A percentile compares a stretch with the other conserved stretches of the same genome.
phyloP scores from a whole-genome alignment of 2,888 invertebrate genomes.

The Hemistola chrysoprasaria region DNA sequence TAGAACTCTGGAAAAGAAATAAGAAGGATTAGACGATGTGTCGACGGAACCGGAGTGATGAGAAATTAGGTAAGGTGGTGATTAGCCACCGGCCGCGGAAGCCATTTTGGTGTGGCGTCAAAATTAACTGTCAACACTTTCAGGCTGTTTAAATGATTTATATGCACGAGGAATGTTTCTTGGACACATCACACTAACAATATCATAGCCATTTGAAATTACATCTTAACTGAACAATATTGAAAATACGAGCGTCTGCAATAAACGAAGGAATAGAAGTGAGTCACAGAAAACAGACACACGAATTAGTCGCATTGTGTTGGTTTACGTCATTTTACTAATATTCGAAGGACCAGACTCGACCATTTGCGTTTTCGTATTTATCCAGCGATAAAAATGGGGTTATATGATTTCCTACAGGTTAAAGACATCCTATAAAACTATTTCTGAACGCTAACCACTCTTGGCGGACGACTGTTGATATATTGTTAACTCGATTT shows the following conservation, averaged over 20 bases:
- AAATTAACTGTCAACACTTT: slow-evolving; percentile 51
- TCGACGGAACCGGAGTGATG: slow-evolving; percentile 42
- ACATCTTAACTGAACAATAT: slow-evolving; percentile 1
- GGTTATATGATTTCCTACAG: slow-evolving; percentile 19
- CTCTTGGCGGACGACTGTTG: slow-evolving; percentile 8
- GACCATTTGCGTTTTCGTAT: too few species aligned
- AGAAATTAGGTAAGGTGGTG: slow-evolving; percentile 61
- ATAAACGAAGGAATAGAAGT: slow-evolving; percentile 5
- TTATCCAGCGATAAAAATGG: too few species aligned
- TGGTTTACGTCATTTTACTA: slow-evolving; percentile 10
- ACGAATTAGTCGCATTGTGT: slow-evolving; percentile 3
- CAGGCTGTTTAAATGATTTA: slow-evolving; percentile 31
- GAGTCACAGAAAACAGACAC: slow-evolving; percentile 7
- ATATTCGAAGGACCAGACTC: slow-evolving; percentile 3
- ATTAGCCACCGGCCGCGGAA: slow-evolving; percentile 49
- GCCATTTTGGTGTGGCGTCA: slow-evolving; percentile 51
- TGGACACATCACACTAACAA: slow-evolving; percentile 30
- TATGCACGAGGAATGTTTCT: slow-evolving; percentile 26
- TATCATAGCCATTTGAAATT: slow-evolving; percentile 11
- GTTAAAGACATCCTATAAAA: slow-evolving; percentile 48
- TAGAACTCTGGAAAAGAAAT: slow-evolving; percentile 73
- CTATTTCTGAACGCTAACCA: slow-evolving; percentile 51
- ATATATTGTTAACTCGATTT: slow-evolving; percentile 25
- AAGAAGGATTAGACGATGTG: slow-evolving; percentile 55
- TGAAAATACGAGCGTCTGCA: slow-evolving; percentile 7